These are phyloP conservation scores for Indicator indicator DNA, from an alignment of 2,113 vertebrate species.

Conservation along the genomic window DNA sequence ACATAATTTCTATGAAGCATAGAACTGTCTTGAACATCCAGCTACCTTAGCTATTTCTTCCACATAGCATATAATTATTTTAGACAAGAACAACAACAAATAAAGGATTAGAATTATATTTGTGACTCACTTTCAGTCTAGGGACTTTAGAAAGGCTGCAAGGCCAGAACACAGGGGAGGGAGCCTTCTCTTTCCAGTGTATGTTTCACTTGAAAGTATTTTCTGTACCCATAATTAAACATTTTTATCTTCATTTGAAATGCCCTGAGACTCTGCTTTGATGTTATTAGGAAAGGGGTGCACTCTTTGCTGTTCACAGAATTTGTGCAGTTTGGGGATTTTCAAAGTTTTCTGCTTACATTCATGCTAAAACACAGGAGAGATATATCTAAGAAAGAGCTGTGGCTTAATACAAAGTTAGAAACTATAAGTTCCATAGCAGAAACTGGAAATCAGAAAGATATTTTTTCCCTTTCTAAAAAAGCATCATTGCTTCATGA, in stretches of 20 bases:
- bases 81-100: background rate
- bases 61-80: background rate
- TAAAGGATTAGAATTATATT: background rate
- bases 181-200: background rate
- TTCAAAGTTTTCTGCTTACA: background rate
- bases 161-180: background rate
- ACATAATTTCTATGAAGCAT: background rate
- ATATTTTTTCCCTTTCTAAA: background rate
- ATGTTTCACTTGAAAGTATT: background rate
- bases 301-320: background rate
- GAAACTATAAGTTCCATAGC: background rate
- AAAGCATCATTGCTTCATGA: background rate
- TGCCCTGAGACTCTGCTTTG: conserved; percentile 6
- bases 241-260: conserved; percentile 42
- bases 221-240: conserved; percentile 19
- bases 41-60: background rate
- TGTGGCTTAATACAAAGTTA: background rate
- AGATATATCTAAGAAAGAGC: background rate
- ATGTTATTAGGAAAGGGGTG: background rate
- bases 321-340: background rate
- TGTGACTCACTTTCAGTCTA: background rate
- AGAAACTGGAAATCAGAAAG: background rate
- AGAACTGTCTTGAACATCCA: background rate
- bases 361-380: background rate
- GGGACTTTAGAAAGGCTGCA: background rate